Percentiles rank a stretch among this genome's conserved stretches.
Conservation (phyloP, 2,888 invertebrate species). For the Clanis bilineata region DNA sequence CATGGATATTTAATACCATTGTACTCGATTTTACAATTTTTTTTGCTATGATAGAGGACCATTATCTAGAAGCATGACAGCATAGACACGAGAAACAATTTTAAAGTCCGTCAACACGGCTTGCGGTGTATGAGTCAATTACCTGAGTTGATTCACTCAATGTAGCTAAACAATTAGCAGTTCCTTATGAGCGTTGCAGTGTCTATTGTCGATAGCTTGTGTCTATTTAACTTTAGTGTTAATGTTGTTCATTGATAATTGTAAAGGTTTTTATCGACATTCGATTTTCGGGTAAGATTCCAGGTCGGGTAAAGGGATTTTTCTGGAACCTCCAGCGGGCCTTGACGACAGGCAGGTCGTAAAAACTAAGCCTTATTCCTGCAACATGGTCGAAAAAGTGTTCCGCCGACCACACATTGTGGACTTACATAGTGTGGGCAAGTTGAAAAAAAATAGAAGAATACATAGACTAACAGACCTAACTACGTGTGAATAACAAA, state of each 20-base stretch:
- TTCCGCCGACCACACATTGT: no score
- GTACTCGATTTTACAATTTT: not conserved
- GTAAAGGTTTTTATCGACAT: not conserved
- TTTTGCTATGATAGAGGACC: not conserved
- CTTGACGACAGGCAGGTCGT: no score
- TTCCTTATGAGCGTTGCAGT: conserved; percentile 7
- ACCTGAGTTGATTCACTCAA: conserved; percentile 49
- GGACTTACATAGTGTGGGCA: no score
- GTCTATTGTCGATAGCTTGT: not conserved
- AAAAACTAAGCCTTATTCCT: no score
- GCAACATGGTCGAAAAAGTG: no score
- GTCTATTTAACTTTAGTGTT: not conserved
- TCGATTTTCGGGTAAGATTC: not conserved
- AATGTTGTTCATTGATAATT: not conserved
- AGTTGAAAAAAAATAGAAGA: no score
- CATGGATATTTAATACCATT: no score
- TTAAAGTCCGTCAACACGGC: conserved; percentile 31
- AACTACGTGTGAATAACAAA: no score
- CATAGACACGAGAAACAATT: not conserved
- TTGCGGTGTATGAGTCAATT: conserved; percentile 55
- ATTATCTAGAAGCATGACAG: conserved; percentile 5
- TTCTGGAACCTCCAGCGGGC: no score
- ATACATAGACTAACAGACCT: no score
- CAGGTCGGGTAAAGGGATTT: no score
- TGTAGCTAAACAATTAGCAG: conserved; percentile 30